A percentile compares a stretch with the other conserved stretches of the same genome.
Conservation (phyloP, 2,113 vertebrate genomes). For the Bostrychus sinensis region DNA sequence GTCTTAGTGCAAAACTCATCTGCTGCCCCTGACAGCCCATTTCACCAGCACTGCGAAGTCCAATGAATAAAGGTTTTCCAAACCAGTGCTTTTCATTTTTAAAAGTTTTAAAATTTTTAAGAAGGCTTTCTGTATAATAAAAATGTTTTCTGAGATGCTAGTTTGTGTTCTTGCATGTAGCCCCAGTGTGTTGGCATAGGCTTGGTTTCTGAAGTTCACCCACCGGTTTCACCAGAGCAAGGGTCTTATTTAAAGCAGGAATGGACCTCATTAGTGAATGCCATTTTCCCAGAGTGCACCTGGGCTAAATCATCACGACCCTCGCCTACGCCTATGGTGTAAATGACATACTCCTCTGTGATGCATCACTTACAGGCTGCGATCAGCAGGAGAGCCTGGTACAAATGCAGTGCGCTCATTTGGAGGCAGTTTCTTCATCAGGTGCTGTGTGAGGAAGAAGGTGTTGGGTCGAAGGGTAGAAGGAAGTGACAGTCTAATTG, state of each 20-base stretch:
- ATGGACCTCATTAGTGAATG: constrained; percentile 70
- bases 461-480: constrained; percentile 4
- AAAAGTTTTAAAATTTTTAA: too few relatives aligned
- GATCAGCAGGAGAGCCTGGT: constrained; percentile 35
- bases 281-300: constrained; percentile 63
- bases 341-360: constrained; percentile 53
- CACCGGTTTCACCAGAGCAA: constrained; percentile 43
- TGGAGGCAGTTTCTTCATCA: constrained; percentile 19
- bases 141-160: neutral
- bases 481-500: constrained; percentile 29
- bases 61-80: constrained; percentile 35
- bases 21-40: constrained; percentile 37
- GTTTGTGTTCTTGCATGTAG: constrained; percentile 8
- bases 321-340: constrained; percentile 52
- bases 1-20: constrained; percentile 59
- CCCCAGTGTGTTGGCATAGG: constrained; percentile 13
- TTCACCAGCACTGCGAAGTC: constrained; percentile 40
- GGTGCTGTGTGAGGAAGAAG: neutral
- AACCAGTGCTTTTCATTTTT: constrained; percentile 13
- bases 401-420: constrained; percentile 34
- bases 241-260: constrained; percentile 65
- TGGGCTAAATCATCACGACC: constrained; percentile 60
- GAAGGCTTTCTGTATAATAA: neutral
- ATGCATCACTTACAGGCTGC: constrained; percentile 46
- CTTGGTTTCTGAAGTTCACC: constrained; percentile 49